Conservation (phyloP, 2,888 invertebrate species). For the Sarcophaga subvicina region DNA sequence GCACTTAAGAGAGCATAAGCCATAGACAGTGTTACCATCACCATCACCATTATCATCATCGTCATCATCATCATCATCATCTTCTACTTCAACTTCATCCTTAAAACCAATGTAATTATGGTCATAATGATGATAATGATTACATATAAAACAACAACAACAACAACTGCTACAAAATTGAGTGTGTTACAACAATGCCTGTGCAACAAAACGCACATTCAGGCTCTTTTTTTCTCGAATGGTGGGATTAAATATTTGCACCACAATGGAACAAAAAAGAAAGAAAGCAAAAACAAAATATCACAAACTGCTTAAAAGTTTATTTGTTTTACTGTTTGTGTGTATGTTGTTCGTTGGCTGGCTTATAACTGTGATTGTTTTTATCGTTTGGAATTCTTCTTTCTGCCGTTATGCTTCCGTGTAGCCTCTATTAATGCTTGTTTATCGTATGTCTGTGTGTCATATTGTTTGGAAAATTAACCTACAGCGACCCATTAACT, state of each 20-base stretch:
- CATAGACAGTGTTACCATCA: conserved; percentile 2
- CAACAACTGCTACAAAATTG: background rate
- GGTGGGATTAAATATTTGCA: conserved; percentile 25
- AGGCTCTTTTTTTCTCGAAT: background rate
- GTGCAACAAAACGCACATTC: conserved; percentile 42
- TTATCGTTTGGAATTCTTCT: background rate
- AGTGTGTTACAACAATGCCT: background rate
- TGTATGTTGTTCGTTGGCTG: background rate
- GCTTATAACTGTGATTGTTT: conserved; percentile 12
- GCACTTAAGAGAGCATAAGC: conserved; percentile 21
- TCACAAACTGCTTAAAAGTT: background rate
- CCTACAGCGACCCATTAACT: conserved; percentile 60
- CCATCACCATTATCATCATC: background rate
- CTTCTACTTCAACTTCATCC: background rate
- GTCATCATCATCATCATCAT: background rate
- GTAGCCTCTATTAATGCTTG: conserved; percentile 29
- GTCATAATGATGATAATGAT: conserved; percentile 19
- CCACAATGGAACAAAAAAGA: background rate
- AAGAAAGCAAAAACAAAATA: background rate
- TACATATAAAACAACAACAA: background rate
- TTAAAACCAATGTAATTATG: background rate
- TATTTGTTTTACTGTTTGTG: background rate
- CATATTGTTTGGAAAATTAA: conserved; percentile 58
- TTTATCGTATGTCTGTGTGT: conserved; percentile 38
- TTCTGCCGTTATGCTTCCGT: background rate